Percentiles rank a stretch among this genome's conserved stretches.
Conservation (phyloP, 2,113 vertebrate species). For the Azemiops feae region DNA sequence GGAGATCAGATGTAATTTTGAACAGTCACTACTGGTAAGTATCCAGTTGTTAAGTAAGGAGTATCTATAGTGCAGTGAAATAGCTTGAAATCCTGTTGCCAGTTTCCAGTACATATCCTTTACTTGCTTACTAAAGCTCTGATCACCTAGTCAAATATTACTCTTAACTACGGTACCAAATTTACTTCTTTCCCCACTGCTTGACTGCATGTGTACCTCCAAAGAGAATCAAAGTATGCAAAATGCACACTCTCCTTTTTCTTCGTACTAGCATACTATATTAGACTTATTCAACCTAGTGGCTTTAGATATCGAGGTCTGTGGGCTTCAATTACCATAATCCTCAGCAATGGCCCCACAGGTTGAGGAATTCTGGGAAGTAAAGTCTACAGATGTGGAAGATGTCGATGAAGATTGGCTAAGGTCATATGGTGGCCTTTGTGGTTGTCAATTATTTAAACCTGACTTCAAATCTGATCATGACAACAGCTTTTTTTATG, state of each 20-base stretch:
- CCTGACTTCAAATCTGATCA: not conserved
- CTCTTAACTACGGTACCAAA: not conserved
- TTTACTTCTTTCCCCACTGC: not conserved
- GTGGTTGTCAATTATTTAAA: not conserved
- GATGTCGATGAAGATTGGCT: not conserved
- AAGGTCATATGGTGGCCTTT: not conserved
- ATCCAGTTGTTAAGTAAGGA: not conserved
- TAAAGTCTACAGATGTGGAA: not conserved
- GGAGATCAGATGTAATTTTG: not conserved
- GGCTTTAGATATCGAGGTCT: not conserved
- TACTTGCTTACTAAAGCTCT: not conserved
- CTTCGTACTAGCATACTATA: not conserved
- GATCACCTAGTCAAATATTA: not conserved
- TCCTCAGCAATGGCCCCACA: not conserved
- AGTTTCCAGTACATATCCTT: not conserved
- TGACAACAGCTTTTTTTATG: not conserved
- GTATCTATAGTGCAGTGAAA: not conserved
- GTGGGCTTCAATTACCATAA: not conserved
- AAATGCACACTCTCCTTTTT: not conserved
- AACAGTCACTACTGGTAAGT: not conserved
- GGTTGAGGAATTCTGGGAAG: not conserved
- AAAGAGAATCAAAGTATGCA: not conserved
- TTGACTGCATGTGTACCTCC: not conserved
- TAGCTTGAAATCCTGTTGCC: slow-evolving; percentile 18
- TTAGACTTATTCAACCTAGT: not conserved